phyloP scores from a whole-genome alignment of 2,113 vertebrate species.

The Xiphophorus couchianus region DNA sequence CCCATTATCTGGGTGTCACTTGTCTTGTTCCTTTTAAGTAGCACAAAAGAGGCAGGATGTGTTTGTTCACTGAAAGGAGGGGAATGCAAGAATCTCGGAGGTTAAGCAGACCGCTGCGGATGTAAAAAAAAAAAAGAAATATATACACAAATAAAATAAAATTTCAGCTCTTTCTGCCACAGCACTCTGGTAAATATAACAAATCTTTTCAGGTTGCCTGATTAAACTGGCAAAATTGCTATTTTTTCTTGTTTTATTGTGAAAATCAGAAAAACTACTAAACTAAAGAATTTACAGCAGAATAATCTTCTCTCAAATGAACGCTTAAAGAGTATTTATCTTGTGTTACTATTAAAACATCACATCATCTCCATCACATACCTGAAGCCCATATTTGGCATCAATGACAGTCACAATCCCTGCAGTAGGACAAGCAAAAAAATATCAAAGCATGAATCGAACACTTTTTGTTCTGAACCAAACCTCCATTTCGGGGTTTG shows the following conservation, averaged over 20 bases:
- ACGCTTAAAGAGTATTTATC: background rate
- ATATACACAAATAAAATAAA: background rate
- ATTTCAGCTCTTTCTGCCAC: background rate
- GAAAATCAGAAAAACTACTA: too few species aligned
- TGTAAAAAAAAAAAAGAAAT: background rate
- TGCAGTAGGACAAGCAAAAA: slow-evolving; percentile 51
- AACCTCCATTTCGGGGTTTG: slow-evolving; percentile 46
- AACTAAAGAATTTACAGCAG: background rate
- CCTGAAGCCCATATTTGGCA: slow-evolving; percentile 91
- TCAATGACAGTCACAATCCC: slow-evolving; percentile 95
- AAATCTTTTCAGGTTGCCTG: background rate
- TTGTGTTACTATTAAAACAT: background rate
- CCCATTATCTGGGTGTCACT: slow-evolving; percentile 86
- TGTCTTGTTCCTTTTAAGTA: slow-evolving; percentile 76
- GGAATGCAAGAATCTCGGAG: background rate
- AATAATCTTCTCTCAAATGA: background rate
- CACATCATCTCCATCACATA: slow-evolving; percentile 63
- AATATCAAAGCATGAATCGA: background rate
- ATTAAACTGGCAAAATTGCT: background rate
- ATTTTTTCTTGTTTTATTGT: background rate
- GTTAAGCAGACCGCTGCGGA: slow-evolving; percentile 5
- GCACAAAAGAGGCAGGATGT: slow-evolving; percentile 65
- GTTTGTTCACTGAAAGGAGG: slow-evolving; percentile 8
- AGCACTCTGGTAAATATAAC: background rate
- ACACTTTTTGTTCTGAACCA: background rate